A percentile compares a stretch with the other conserved stretches of the same genome.
Evolutionary conservation across 2,888 invertebrate genomes (phyloP).

Genomic region (Luperina testacea): DNA sequence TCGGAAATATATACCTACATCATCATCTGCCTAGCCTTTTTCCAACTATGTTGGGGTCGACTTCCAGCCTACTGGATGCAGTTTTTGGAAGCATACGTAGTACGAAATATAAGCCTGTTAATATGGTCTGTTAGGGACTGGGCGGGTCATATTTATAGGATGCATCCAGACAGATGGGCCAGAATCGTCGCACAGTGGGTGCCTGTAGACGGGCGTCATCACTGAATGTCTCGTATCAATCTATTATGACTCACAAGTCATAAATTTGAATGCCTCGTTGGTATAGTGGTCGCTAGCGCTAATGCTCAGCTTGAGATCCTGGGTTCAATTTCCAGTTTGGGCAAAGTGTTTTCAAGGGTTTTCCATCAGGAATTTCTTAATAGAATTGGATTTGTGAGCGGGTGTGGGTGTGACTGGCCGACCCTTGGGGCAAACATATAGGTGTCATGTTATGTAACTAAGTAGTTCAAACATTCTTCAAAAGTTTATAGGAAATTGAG

Average conservation of each 20-base stretch:
- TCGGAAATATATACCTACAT: neutral
- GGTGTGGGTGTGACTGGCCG: too few relatives aligned
- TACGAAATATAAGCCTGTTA: neutral
- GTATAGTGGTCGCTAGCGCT: neutral
- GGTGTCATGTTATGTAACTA: neutral
- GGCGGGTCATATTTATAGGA: too few relatives aligned
- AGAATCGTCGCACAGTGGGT: too few relatives aligned
- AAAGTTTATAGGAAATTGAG: slow-evolving; percentile 9
- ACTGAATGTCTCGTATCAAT: neutral
- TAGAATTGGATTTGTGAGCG: too few relatives aligned
- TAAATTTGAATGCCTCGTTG: neutral
- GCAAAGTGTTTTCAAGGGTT: neutral
- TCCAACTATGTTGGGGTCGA: too few relatives aligned
- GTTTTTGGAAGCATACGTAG: neutral
- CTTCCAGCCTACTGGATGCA: too few relatives aligned
- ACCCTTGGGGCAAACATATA: too few relatives aligned
- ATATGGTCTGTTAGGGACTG: neutral
- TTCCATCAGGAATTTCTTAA: too few relatives aligned
- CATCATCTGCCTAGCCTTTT: too few relatives aligned
- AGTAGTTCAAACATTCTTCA: neutral
- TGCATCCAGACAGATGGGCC: too few relatives aligned
- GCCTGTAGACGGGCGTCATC: too few relatives aligned
- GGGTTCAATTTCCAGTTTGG: neutral
- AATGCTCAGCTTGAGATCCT: neutral
- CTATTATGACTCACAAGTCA: neutral